A percentile compares a stretch with the other conserved stretches of the same genome.
These are phyloP conservation scores for Ophonus ardosiacus DNA, from an alignment of 2,888 invertebrate species.

Conservation along the genomic window DNA sequence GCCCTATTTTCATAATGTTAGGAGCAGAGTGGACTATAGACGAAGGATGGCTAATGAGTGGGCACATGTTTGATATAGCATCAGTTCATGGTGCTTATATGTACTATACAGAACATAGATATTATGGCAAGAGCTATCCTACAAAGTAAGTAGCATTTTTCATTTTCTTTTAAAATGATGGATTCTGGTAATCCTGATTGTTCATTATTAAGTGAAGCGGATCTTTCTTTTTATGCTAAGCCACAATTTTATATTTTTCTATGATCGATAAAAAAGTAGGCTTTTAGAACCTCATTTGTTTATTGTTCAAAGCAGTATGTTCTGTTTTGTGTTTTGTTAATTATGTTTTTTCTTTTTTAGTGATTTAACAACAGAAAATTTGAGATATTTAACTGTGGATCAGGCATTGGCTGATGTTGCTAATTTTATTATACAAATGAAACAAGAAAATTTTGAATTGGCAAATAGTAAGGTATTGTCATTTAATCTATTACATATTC, in stretches of 20 bases:
- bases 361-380: slow-evolving; percentile 74
- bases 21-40: slow-evolving; percentile 87
- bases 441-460: slow-evolving; percentile 63
- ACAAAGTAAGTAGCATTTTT: slow-evolving; percentile 78
- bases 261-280: too few relatives aligned
- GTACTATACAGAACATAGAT: slow-evolving; percentile 89
- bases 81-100: slow-evolving; percentile 79
- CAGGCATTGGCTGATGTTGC: slow-evolving; percentile 85
- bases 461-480: slow-evolving; percentile 64
- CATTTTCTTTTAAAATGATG: not conserved
- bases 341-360: not conserved
- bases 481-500: not conserved
- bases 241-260: too few relatives aligned
- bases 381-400: slow-evolving; percentile 81
- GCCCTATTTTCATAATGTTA: slow-evolving; percentile 82
- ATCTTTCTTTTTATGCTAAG: too few relatives aligned
- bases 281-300: too few relatives aligned
- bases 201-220: too few relatives aligned
- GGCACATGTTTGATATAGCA: slow-evolving; percentile 82
- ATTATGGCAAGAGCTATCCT: slow-evolving; percentile 87
- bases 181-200: too few relatives aligned
- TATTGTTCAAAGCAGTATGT: too few relatives aligned
- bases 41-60: slow-evolving; percentile 78
- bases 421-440: slow-evolving; percentile 78
- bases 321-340: not conserved